phyloP scores from a whole-genome alignment of 2,888 invertebrate genomes.

The Mythimna ferrago region DNA sequence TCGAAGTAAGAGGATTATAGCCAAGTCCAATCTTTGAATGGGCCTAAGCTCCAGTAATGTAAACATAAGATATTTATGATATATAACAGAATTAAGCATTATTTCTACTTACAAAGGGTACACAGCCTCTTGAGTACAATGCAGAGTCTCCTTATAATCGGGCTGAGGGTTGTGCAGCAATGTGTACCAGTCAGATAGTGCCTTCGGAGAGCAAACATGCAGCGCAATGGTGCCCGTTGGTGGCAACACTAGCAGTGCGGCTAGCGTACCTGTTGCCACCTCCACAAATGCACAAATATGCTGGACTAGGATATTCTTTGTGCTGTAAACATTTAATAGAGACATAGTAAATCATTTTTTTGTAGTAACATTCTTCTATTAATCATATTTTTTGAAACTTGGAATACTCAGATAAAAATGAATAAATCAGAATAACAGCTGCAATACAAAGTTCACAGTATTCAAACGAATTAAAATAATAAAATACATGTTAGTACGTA shows the following conservation, averaged over 20 bases:
- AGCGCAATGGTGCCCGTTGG: conserved; percentile 95
- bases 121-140: conserved; percentile 99
- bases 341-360: neutral
- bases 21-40: too few relatives aligned
- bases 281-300: conserved; percentile 96
- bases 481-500: too few relatives aligned
- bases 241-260: conserved; percentile 95
- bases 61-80: too few relatives aligned
- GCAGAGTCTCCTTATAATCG: conserved; percentile 96
- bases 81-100: too few relatives aligned
- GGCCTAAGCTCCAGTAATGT: too few relatives aligned
- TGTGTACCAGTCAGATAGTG: conserved; percentile 99
- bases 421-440: neutral
- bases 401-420: neutral
- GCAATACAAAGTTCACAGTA: too few relatives aligned
- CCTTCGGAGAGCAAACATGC: conserved; percentile 94
- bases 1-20: too few relatives aligned
- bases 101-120: conserved; percentile 96
- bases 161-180: conserved; percentile 98
- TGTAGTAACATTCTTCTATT: neutral
- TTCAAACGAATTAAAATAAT: neutral
- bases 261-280: conserved; percentile 93
- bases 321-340: conserved; percentile 88
- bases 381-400: neutral
- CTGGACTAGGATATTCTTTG: conserved; percentile 93